These are phyloP conservation scores for Ormyrus rosae DNA, from an alignment of 2,888 invertebrate species.

Conservation along the genomic window DNA sequence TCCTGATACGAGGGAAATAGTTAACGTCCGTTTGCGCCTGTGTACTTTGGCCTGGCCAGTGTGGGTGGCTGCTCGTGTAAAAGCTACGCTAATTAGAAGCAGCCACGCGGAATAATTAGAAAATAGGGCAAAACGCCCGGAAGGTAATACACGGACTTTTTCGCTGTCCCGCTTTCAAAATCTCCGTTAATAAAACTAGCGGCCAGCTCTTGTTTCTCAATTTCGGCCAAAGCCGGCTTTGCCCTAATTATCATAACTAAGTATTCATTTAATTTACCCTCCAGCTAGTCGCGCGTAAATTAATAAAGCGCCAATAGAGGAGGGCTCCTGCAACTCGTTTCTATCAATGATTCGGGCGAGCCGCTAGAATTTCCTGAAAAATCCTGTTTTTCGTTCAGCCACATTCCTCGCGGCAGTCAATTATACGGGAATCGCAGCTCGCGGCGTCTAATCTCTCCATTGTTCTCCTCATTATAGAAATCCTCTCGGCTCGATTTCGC, in stretches of 20 bases:
- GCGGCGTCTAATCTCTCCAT: conserved; percentile 15
- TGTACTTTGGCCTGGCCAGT: conserved; percentile 41
- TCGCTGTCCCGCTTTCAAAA: conserved; percentile 27
- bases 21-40: conserved; percentile 39
- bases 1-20: conserved; percentile 45
- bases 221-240: conserved; percentile 1
- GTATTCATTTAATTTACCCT: conserved; percentile 26
- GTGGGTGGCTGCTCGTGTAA: conserved; percentile 54
- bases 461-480: conserved; percentile 14
- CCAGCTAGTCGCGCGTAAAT: too few relatives aligned
- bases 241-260: conserved; percentile 41
- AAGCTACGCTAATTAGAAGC: conserved; percentile 67
- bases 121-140: conserved; percentile 63
- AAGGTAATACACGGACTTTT: conserved; percentile 45
- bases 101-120: conserved; percentile 69
- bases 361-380: too few relatives aligned
- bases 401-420: too few relatives aligned
- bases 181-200: conserved; percentile 22
- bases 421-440: not conserved
- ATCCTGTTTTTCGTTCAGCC: too few relatives aligned
- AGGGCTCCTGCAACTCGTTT: too few relatives aligned
- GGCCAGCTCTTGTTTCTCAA: conserved; percentile 1
- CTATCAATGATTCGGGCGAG: too few relatives aligned
- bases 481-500: conserved; percentile 15
- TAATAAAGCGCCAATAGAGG: too few relatives aligned